Percentiles rank a stretch among this genome's conserved stretches.
Conservation (phyloP, 1,140 invertebrate species). For the Polypedilum pembai region DNA sequence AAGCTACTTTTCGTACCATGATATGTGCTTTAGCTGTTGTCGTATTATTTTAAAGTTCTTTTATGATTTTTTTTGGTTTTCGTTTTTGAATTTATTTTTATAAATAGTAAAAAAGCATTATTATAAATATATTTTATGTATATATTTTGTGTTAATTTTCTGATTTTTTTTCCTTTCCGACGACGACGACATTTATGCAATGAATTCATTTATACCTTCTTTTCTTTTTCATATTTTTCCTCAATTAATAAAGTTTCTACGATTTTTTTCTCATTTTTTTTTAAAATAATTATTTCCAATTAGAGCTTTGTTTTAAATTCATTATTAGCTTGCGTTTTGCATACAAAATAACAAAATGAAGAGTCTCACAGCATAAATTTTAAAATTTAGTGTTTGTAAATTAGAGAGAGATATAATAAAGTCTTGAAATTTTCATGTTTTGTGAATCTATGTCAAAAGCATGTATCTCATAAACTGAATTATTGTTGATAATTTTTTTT, state of each 20-base stretch:
- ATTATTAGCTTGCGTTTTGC: background rate
- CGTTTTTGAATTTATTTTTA: slow-evolving; percentile 27
- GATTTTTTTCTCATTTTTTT: background rate
- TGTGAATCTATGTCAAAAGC: no score
- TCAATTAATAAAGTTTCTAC: slow-evolving; percentile 10
- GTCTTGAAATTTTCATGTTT: no score
- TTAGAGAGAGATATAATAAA: no score
- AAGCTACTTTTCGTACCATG: no score
- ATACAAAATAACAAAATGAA: background rate
- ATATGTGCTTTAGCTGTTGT: no score
- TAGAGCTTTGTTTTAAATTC: background rate
- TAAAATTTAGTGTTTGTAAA: no score
- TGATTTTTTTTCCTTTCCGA: slow-evolving; percentile 21
- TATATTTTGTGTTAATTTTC: slow-evolving; percentile 27
- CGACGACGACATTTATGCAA: slow-evolving; percentile 15
- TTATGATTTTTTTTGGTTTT: slow-evolving; percentile 26
- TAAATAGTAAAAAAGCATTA: slow-evolving; percentile 27
- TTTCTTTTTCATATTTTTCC: no score
- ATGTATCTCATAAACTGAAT: no score
- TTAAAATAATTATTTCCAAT: background rate
- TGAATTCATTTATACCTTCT: background rate
- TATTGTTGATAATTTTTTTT: no score
- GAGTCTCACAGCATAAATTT: no score
- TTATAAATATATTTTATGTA: slow-evolving; percentile 27
- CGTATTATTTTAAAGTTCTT: background rate